phyloP scores from a whole-genome alignment of 2,113 vertebrate genomes.

The Casuarius casuarius region DNA sequence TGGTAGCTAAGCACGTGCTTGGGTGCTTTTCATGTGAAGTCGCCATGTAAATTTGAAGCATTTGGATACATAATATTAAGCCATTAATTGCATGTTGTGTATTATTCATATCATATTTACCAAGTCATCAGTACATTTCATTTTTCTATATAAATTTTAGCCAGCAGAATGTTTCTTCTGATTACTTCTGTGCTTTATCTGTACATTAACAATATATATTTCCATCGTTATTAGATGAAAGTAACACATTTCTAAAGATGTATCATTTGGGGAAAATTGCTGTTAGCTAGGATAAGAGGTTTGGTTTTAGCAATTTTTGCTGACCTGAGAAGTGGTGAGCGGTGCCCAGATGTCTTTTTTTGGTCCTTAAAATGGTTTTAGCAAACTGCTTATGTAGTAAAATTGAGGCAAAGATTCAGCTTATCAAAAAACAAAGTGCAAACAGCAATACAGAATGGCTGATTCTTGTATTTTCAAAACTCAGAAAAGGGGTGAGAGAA shows the following conservation, averaged over 20 bases:
- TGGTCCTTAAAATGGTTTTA: background rate
- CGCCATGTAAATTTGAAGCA: background rate
- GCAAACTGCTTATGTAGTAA: rapidly evolving
- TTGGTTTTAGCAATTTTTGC: background rate
- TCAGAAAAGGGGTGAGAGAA: constrained; percentile 9
- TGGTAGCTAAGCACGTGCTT: rapidly evolving
- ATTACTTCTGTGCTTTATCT: background rate
- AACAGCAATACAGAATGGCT: background rate
- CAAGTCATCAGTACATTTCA: background rate
- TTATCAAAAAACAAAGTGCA: background rate
- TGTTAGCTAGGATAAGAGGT: background rate
- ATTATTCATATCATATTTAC: background rate
- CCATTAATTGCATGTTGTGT: background rate
- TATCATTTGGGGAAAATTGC: background rate
- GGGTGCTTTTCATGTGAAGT: background rate
- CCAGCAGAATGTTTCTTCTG: too few relatives aligned
- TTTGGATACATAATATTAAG: background rate
- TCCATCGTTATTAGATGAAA: background rate
- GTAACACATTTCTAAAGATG: rapidly evolving
- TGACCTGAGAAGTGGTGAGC: background rate
- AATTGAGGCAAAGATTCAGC: background rate
- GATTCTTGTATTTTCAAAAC: constrained; percentile 5
- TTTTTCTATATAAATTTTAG: rapidly evolving
- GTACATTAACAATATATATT: rapidly evolving
- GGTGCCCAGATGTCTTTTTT: background rate